A percentile compares a stretch with the other conserved stretches of the same genome.
Evolutionary conservation across 2,888 invertebrate species (phyloP).

Genomic region (Drosophila merina): DNA sequence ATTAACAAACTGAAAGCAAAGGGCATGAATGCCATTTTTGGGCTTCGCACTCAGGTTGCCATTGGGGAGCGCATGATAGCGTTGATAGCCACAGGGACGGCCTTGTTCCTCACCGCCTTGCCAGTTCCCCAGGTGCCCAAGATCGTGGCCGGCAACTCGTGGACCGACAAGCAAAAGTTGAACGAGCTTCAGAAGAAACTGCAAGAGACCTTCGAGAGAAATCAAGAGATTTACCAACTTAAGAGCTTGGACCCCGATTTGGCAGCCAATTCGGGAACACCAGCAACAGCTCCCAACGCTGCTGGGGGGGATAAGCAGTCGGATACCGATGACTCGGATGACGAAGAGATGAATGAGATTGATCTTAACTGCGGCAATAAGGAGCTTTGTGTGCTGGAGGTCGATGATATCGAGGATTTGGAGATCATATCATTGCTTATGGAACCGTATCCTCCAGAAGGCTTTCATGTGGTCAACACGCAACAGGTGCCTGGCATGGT

Average conservation of each 20-base stretch:
- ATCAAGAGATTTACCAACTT: slow-evolving; percentile 89
- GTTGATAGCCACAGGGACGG: slow-evolving; percentile 95
- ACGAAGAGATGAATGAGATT: slow-evolving; percentile 87
- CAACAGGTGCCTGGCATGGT: slow-evolving; percentile 90
- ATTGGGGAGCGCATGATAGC: slow-evolving; percentile 95
- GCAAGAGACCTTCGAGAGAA: slow-evolving; percentile 88
- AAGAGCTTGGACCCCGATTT: slow-evolving; percentile 84
- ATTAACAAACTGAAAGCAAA: slow-evolving; percentile 95
- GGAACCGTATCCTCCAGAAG: slow-evolving; percentile 90
- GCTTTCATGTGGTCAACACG: slow-evolving; percentile 91
- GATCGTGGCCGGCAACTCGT: slow-evolving; percentile 88
- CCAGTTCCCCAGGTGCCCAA: slow-evolving; percentile 91
- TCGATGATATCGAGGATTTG: slow-evolving; percentile 93
- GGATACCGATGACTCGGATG: slow-evolving; percentile 89
- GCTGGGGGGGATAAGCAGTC: slow-evolving; percentile 74
- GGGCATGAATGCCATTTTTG: slow-evolving; percentile 97
- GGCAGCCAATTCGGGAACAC: slow-evolving; percentile 26
- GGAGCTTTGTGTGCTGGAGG: slow-evolving; percentile 92
- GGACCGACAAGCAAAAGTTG: slow-evolving; percentile 87
- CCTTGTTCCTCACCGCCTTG: slow-evolving; percentile 90
- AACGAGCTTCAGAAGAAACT: slow-evolving; percentile 89
- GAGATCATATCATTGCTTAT: slow-evolving; percentile 90
- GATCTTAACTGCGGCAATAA: slow-evolving; percentile 90
- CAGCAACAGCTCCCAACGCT: not conserved
- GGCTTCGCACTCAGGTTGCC: slow-evolving; percentile 91